These are phyloP conservation scores for Anarhynchus alexandrinus DNA, from an alignment of 2,113 vertebrate genomes.

Conservation along the genomic window DNA sequence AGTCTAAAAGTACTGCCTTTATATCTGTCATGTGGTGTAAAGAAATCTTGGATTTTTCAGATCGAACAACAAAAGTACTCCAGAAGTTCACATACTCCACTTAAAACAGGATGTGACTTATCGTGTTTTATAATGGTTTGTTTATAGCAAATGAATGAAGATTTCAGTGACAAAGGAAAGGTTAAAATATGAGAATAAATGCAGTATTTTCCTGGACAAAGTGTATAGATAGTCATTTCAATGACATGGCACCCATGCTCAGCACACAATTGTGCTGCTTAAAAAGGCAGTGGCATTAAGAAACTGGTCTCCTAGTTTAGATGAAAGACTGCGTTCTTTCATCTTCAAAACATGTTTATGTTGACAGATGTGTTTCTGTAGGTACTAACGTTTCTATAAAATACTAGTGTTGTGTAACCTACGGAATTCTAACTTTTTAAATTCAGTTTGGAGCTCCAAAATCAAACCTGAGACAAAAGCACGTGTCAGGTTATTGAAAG, in stretches of 20 bases:
- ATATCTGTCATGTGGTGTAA: not conserved
- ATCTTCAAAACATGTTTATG: not conserved
- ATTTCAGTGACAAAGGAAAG: not conserved
- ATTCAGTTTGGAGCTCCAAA: not conserved
- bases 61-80: not conserved
- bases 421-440: not conserved
- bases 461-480: not conserved
- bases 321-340: not conserved
- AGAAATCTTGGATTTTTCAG: not conserved
- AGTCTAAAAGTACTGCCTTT: not conserved
- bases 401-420: not conserved
- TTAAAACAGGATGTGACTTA: not conserved
- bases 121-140: not conserved
- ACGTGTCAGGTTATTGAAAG: accelerated
- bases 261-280: not conserved
- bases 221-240: not conserved
- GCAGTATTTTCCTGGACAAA: not conserved
- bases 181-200: not conserved
- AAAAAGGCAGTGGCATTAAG: not conserved
- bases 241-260: not conserved
- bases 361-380: not conserved
- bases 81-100: not conserved
- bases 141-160: not conserved
- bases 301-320: not conserved
- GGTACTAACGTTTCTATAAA: not conserved